Conservation (phyloP, 2,113 vertebrate genomes). For the Azemiops feae region DNA sequence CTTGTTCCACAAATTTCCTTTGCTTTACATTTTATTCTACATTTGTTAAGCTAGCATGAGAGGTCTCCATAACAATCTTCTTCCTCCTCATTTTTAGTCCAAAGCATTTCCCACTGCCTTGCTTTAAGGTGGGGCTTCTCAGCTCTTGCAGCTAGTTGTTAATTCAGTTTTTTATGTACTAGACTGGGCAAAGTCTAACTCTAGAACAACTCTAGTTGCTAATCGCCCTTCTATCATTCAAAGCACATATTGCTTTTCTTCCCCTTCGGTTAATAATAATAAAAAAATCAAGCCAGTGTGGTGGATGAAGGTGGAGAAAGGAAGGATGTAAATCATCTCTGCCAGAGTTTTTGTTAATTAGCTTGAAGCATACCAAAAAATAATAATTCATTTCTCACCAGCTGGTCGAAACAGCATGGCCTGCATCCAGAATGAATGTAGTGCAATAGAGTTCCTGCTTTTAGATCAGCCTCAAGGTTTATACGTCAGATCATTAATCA, state of each 20-base stretch:
- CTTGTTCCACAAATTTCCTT: not conserved
- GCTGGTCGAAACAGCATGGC: not conserved
- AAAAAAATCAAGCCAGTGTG: not conserved
- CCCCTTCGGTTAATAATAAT: not conserved
- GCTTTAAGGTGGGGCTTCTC: not conserved
- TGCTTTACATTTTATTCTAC: not conserved
- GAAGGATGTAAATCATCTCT: not conserved
- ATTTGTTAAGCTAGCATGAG: not conserved
- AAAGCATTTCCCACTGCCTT: not conserved
- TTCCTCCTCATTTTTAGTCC: not conserved
- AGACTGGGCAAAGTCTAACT: not conserved
- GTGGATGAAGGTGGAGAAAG: not conserved
- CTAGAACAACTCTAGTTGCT: not conserved
- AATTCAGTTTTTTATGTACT: too few species aligned
- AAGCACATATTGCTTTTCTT: not conserved
- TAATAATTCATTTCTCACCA: not conserved
- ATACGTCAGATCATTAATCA: not conserved
- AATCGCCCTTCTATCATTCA: not conserved
- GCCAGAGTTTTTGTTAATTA: constrained; percentile 13
- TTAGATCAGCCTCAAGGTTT: not conserved
- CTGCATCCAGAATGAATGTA: not conserved
- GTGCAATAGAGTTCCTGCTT: not conserved
- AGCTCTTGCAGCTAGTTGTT: not conserved
- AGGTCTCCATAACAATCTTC: not conserved
- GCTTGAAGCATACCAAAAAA: not conserved